phyloP scores from a whole-genome alignment of 1,140 invertebrate genomes.

The Pissodes strobi region DNA sequence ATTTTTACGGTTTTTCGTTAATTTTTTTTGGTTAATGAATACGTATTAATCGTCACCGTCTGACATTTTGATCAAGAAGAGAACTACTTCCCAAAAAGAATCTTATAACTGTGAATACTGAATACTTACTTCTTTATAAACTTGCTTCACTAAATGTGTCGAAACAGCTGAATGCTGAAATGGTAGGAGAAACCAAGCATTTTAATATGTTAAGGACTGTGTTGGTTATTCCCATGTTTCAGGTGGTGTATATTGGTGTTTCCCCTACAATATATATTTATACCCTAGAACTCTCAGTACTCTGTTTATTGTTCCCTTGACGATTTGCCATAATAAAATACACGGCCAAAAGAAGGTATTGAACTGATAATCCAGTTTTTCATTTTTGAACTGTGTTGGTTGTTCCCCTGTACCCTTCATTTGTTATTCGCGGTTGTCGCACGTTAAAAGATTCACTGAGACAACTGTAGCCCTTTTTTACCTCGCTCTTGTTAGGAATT shows the following conservation, averaged over 20 bases:
- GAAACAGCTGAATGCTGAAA: too few species aligned
- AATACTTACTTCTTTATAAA: not conserved
- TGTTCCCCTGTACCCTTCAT: not conserved
- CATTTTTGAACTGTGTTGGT: not conserved
- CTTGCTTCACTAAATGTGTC: slow-evolving; percentile 2
- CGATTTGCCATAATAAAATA: not conserved
- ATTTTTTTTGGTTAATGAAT: not conserved
- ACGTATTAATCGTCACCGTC: not conserved
- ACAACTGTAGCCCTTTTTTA: too few species aligned
- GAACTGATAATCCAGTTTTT: not conserved
- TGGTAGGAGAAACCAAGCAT: not conserved
- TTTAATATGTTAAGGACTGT: not conserved
- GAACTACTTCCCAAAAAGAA: not conserved
- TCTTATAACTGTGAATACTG: not conserved
- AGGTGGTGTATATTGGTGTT: not conserved
- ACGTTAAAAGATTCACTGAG: too few species aligned
- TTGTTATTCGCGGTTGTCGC: too few species aligned
- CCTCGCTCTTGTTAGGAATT: too few species aligned
- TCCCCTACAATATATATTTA: not conserved
- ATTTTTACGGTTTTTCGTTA: not conserved
- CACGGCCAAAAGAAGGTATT: not conserved
- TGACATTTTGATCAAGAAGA: not conserved
- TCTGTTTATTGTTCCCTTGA: not conserved
- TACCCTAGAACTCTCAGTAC: not conserved
- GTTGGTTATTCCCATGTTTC: slow-evolving; percentile 2